Evolutionary conservation across 2,888 invertebrate genomes (phyloP).

Genomic region (Empis stercorea): DNA sequence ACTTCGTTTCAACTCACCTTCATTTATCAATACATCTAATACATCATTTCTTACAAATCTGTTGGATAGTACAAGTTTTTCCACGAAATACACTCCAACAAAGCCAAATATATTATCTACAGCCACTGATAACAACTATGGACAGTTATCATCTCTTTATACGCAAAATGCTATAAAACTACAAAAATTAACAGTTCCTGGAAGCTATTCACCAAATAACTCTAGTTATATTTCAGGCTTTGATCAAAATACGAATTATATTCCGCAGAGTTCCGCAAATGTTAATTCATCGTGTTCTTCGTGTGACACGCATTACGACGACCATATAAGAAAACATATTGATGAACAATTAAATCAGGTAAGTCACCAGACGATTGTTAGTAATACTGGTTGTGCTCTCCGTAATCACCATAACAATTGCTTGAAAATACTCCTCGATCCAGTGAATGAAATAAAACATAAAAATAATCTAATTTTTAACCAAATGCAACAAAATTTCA

Average conservation of each 20-base stretch:
- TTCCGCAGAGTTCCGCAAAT: slow-evolving; percentile 12
- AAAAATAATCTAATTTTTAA: slow-evolving; percentile 11
- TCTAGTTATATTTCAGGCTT: slow-evolving; percentile 15
- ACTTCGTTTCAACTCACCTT: slow-evolving; percentile 14
- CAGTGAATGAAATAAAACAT: slow-evolving; percentile 8
- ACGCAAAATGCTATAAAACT: slow-evolving; percentile 15
- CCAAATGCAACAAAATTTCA: slow-evolving; percentile 3
- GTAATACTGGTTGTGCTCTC: neutral
- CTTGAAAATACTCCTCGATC: slow-evolving; percentile 12
- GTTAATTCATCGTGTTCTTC: slow-evolving; percentile 11
- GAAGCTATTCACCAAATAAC: slow-evolving; percentile 14
- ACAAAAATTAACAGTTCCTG: slow-evolving; percentile 12
- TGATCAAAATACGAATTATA: slow-evolving; percentile 13
- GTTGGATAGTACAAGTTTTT: slow-evolving; percentile 10
- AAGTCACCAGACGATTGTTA: slow-evolving; percentile 15
- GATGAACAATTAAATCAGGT: slow-evolving; percentile 18
- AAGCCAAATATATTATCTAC: slow-evolving; percentile 10
- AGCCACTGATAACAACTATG: slow-evolving; percentile 3
- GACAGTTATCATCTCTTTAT: no score
- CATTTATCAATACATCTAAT: slow-evolving; percentile 16
- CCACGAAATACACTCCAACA: slow-evolving; percentile 6
- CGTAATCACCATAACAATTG: slow-evolving; percentile 3
- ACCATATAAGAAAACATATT: slow-evolving; percentile 16
- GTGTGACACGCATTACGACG: slow-evolving; percentile 14
- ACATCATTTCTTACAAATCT: slow-evolving; percentile 15